phyloP scores from a whole-genome alignment of 2,888 invertebrate genomes.

The Myathropa florea region DNA sequence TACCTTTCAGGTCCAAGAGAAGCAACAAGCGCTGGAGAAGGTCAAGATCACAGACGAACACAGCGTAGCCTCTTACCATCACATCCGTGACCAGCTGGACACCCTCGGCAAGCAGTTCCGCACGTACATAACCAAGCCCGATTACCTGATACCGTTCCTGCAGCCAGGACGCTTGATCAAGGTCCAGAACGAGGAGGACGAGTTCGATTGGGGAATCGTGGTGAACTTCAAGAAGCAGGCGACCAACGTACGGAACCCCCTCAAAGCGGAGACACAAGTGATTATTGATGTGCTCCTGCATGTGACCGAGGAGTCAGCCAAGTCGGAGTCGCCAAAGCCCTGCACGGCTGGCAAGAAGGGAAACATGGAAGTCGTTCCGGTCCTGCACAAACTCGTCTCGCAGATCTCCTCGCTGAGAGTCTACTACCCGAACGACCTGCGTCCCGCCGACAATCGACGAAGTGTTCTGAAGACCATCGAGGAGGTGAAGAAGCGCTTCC shows the following conservation, averaged over 20 bases:
- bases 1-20: conserved; percentile 78
- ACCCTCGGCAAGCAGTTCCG: conserved; percentile 88
- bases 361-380: conserved; percentile 92
- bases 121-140: conserved; percentile 90
- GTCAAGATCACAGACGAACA: conserved; percentile 88
- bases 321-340: conserved; percentile 85
- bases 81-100: conserved; percentile 90
- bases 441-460: conserved; percentile 91
- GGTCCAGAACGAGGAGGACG: conserved; percentile 91
- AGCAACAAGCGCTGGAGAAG: conserved; percentile 85
- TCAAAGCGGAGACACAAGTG: conserved; percentile 82
- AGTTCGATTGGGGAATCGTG: conserved; percentile 98
- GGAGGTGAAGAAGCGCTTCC: conserved; percentile 94
- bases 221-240: conserved; percentile 93
- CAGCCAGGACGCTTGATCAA: conserved; percentile 96
- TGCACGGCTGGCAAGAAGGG: conserved; percentile 85
- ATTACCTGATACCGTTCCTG: conserved; percentile 95
- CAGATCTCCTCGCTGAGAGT: conserved; percentile 94
- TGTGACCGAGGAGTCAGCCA: conserved; percentile 85
- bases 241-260: conserved; percentile 80
- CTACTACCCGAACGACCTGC: conserved; percentile 94
- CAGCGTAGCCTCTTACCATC: conserved; percentile 90
- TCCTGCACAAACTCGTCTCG: conserved; percentile 90
- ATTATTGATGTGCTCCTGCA: conserved; percentile 92
- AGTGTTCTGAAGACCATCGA: conserved; percentile 92